A percentile compares a stretch with the other conserved stretches of the same genome.
These are phyloP conservation scores for Drosophila phalerata DNA, from an alignment of 2,888 invertebrate species.

Conservation along the genomic window DNA sequence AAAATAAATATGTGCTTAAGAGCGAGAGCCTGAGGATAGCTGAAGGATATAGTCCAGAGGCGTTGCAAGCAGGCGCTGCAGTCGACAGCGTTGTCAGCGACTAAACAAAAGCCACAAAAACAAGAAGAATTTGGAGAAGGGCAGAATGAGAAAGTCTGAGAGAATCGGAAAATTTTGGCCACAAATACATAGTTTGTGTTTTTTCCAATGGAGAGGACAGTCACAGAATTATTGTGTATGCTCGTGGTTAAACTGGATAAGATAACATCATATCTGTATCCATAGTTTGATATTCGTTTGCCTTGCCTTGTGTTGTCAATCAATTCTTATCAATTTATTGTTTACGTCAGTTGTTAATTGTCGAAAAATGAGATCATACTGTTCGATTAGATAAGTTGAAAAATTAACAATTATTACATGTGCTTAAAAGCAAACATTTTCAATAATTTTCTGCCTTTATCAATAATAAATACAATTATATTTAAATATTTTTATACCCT, in stretches of 20 bases:
- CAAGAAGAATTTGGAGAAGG: background rate
- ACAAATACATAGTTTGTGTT: background rate
- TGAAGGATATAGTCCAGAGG: background rate
- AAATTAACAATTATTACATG: too few species aligned
- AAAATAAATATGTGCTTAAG: conserved; percentile 56
- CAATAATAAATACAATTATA: too few species aligned
- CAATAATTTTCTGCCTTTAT: too few species aligned
- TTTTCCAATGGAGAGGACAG: conserved; percentile 16
- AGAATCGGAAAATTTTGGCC: background rate
- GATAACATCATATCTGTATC: background rate
- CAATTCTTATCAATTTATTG: background rate
- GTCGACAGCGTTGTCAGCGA: conserved; percentile 63
- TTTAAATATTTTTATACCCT: too few species aligned
- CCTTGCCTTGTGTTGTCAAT: background rate
- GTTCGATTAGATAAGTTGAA: background rate
- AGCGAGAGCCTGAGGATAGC: background rate
- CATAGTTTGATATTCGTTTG: background rate
- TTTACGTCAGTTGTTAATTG: background rate
- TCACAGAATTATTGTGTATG: background rate
- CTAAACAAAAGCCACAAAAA: conserved; percentile 66
- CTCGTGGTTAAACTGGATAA: background rate
- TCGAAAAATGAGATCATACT: conserved; percentile 10
- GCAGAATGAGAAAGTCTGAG: too few species aligned
- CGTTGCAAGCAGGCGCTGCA: conserved; percentile 51
- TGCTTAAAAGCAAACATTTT: too few species aligned